These are phyloP conservation scores for Pristis pectinata DNA, from an alignment of 2,797 vertebrate species.

Conservation along the genomic window DNA sequence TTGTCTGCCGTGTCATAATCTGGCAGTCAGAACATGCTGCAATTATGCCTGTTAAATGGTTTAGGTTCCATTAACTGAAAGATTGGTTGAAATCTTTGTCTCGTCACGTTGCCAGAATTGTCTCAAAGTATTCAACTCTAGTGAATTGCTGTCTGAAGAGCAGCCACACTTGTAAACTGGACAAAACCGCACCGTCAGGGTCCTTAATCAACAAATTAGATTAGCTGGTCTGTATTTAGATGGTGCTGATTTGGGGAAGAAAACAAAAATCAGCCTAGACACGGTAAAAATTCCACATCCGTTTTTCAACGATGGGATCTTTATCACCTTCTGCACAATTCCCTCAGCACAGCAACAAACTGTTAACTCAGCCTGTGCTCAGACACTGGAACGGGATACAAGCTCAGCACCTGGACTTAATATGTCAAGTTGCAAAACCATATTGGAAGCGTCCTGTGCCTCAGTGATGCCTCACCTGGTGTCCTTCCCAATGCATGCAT, in stretches of 20 bases:
- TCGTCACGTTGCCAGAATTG: neutral
- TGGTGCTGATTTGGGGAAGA: no score
- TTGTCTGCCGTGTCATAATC: neutral
- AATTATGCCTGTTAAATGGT: neutral
- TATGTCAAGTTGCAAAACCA: neutral
- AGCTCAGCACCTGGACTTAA: neutral
- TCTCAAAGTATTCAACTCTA: neutral
- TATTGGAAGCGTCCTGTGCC: neutral
- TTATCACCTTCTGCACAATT: neutral
- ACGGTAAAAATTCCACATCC: neutral
- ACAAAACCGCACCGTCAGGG: neutral
- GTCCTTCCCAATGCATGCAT: neutral
- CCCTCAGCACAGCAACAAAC: neutral
- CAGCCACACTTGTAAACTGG: neutral
- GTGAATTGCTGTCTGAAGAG: neutral
- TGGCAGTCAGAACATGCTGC: neutral
- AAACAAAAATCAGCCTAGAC: no score
- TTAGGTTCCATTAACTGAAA: neutral
- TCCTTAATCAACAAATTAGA: no score
- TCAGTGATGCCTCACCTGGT: neutral
- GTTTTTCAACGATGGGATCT: neutral
- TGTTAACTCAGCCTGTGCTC: neutral
- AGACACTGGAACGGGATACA: neutral
- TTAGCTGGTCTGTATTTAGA: no score
- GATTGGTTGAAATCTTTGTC: neutral